These are phyloP conservation scores for Drosophila sp. DNA, from an alignment of 1,140 invertebrate genomes.

Conservation along the genomic window DNA sequence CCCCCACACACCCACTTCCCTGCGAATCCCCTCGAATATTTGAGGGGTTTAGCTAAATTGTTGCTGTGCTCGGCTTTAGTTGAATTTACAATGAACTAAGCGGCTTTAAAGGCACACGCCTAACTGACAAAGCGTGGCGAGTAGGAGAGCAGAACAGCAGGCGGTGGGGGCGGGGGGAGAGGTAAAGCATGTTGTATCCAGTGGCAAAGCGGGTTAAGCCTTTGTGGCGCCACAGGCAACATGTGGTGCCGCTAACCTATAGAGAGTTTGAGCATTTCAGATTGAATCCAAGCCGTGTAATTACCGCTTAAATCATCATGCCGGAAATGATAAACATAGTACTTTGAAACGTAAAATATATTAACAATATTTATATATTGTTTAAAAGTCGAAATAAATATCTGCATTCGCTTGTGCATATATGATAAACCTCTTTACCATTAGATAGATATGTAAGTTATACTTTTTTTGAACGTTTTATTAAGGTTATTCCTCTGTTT, in stretches of 20 bases:
- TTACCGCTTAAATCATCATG: constrained; percentile 27
- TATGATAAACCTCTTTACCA: too few species aligned
- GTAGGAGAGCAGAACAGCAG: not conserved
- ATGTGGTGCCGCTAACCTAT: constrained; percentile 27
- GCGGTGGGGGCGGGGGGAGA: too few species aligned
- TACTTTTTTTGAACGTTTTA: too few species aligned
- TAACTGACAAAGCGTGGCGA: constrained; percentile 10
- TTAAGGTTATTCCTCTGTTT: too few species aligned
- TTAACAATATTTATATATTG: too few species aligned
- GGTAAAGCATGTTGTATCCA: constrained; percentile 4
- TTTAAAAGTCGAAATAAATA: too few species aligned
- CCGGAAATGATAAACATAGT: too few species aligned
- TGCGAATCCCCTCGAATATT: not conserved
- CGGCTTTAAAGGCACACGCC: constrained; percentile 62
- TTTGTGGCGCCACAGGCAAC: constrained; percentile 33
- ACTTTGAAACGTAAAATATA: too few species aligned
- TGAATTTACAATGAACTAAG: constrained; percentile 75
- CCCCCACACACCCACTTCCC: not conserved
- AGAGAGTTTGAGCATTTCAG: not conserved
- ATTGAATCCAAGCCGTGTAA: constrained; percentile 30
- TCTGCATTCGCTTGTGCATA: too few species aligned
- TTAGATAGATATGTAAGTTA: too few species aligned
- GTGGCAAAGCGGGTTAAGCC: constrained; percentile 36
- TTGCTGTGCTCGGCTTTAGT: constrained; percentile 63
- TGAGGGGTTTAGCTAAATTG: constrained; percentile 50